phyloP scores from a whole-genome alignment of 2,113 vertebrate genomes.

The Fulmarus glacialis region DNA sequence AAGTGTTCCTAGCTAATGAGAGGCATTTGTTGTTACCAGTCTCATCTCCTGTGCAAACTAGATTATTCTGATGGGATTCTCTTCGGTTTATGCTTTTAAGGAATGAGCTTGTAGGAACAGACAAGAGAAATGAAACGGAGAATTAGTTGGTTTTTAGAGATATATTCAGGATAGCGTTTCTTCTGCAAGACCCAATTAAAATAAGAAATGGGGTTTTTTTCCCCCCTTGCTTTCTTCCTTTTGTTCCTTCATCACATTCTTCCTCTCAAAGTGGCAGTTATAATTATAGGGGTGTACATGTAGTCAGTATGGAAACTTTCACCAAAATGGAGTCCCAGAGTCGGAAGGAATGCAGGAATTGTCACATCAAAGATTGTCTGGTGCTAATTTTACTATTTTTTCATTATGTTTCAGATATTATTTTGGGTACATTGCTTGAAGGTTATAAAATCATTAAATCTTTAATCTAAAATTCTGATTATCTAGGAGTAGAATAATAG shows the following conservation, averaged over 20 bases:
- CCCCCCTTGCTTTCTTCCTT: neutral
- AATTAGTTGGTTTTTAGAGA: neutral
- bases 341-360: neutral
- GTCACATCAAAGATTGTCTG: neutral
- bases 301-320: neutral
- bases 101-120: neutral
- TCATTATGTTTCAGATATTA: neutral
- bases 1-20: neutral
- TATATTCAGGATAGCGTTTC: neutral
- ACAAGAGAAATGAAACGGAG: neutral
- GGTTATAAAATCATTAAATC: constrained; percentile 28
- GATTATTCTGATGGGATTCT: constrained; percentile 23
- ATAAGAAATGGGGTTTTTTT: neutral
- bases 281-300: neutral
- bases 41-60: constrained; percentile 33
- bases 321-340: neutral
- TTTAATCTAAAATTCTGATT: neutral
- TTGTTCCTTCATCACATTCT: neutral
- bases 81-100: neutral
- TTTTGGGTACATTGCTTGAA: neutral
- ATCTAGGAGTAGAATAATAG: neutral
- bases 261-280: neutral
- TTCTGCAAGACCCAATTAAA: constrained; percentile 20
- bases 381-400: neutral
- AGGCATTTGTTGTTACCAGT: neutral